These are phyloP conservation scores for Telmatochromis sp. DNA, from an alignment of 2,113 vertebrate species.

Conservation along the genomic window DNA sequence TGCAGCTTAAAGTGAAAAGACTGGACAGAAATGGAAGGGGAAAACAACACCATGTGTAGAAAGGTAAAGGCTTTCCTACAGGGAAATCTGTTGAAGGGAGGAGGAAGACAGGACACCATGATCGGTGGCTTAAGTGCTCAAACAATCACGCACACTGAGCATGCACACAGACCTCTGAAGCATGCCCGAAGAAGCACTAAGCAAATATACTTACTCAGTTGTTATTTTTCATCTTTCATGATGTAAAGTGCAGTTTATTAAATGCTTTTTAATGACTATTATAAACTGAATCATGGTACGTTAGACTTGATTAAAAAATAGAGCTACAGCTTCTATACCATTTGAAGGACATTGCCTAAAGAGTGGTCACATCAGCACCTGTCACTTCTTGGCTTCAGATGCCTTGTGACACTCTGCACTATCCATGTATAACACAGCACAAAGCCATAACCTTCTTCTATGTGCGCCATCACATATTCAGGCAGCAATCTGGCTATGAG, in stretches of 20 bases:
- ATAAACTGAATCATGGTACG: not conserved
- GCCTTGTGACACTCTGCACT: constrained; percentile 24
- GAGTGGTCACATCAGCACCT: constrained; percentile 25
- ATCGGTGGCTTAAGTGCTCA: constrained; percentile 7
- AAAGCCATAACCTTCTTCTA: constrained; percentile 20
- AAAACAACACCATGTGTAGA: not conserved
- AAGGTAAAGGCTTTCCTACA: constrained; percentile 12
- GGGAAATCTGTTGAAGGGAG: constrained; percentile 46
- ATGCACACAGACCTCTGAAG: not conserved
- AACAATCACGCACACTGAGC: not conserved
- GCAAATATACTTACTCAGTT: not conserved
- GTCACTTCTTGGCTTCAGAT: constrained; percentile 19
- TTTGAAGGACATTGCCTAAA: not conserved
- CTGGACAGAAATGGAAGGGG: constrained; percentile 8
- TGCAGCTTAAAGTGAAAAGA: constrained; percentile 5
- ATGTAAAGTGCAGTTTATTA: not conserved
- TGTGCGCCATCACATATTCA: not conserved
- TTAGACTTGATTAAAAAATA: not conserved
- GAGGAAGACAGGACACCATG: not conserved
- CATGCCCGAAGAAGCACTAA: not conserved
- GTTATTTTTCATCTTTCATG: not conserved
- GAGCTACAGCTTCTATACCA: not conserved
- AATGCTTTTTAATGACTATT: not conserved
- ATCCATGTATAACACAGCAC: constrained; percentile 19
- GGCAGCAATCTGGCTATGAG: constrained; percentile 8